Evolutionary conservation across 2,113 vertebrate species (phyloP).

Genomic region (Nycticryphes semicollaris): DNA sequence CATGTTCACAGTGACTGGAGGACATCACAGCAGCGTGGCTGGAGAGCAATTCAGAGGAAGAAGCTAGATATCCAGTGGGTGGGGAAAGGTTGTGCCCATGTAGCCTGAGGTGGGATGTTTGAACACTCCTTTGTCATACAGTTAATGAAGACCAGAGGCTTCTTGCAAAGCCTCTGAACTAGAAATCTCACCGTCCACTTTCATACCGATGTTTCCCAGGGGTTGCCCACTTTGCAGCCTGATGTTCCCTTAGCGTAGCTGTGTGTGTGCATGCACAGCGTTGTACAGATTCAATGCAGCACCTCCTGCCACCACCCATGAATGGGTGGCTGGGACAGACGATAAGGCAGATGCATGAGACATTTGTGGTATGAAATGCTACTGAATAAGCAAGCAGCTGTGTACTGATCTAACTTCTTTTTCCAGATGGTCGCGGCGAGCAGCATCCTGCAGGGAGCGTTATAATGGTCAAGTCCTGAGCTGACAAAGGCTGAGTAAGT

Average conservation of each 20-base stretch:
- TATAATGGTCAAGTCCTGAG: slow-evolving; percentile 40
- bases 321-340: not conserved
- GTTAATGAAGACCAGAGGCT: not conserved
- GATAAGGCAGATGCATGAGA: slow-evolving; percentile 27
- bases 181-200: not conserved
- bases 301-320: not conserved
- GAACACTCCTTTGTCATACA: not conserved
- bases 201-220: not conserved
- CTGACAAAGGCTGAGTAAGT: slow-evolving; percentile 62
- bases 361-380: slow-evolving; percentile 14
- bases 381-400: slow-evolving; percentile 51
- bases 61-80: not conserved
- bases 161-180: not conserved
- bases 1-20: not conserved
- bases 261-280: not conserved
- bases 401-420: slow-evolving; percentile 12
- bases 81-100: not conserved
- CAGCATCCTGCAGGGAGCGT: slow-evolving; percentile 49
- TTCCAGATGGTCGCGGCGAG: slow-evolving; percentile 33
- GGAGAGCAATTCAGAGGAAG: not conserved
- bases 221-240: not conserved
- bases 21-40: not conserved
- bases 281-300: not conserved
- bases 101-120: not conserved
- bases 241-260: not conserved